Evolutionary conservation across 35 echinoderm and acorn worm genomes (phyloP).

Genomic region (Lytechinus variegatus): DNA sequence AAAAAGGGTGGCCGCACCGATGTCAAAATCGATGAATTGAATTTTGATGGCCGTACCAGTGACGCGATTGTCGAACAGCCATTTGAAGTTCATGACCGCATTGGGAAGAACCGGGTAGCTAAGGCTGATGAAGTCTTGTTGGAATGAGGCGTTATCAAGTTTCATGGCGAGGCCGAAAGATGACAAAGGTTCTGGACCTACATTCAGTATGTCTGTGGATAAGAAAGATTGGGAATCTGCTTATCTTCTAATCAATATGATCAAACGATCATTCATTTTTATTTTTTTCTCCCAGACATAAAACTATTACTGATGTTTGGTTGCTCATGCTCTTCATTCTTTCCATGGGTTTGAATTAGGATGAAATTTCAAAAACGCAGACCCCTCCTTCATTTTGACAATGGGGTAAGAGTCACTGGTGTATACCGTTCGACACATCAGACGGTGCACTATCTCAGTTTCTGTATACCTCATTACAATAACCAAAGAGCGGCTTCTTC

Average conservation of each 20-base stretch:
- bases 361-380: neutral
- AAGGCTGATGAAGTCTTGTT: neutral
- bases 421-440: too few species aligned
- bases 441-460: too few species aligned
- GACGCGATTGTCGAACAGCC: neutral
- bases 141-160: neutral
- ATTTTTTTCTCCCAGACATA: too few species aligned
- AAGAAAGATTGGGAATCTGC: neutral
- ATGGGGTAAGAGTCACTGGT: neutral
- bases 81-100: neutral
- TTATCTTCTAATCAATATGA: neutral
- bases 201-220: neutral
- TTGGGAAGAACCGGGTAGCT: neutral
- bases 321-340: too few species aligned
- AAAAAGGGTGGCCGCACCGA: neutral
- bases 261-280: neutral
- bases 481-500: too few species aligned
- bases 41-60: neutral
- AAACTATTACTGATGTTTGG: too few species aligned
- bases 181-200: neutral
- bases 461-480: too few species aligned
- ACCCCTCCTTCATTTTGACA: neutral
- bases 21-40: constrained; percentile 7
- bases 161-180: neutral
- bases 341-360: too few species aligned